phyloP scores from a whole-genome alignment of 2,797 vertebrate species.

The Enteromius unitaeniatus region DNA sequence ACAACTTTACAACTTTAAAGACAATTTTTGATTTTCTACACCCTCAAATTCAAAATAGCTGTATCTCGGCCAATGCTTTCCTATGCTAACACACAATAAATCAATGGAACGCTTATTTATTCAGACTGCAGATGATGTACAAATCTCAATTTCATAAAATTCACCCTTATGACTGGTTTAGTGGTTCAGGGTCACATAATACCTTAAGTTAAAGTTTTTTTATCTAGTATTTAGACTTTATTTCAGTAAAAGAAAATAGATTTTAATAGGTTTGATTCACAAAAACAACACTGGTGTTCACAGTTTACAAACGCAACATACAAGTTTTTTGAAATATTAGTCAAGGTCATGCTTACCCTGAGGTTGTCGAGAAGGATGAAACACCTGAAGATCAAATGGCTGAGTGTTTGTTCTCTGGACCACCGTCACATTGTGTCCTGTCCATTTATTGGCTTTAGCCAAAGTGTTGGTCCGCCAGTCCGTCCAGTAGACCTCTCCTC shows the following conservation, averaged over 20 bases:
- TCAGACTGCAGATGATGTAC: background rate
- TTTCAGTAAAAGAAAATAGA: background rate
- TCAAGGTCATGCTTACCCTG: constrained; percentile 78
- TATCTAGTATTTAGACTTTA: background rate
- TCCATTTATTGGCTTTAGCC: constrained; percentile 99
- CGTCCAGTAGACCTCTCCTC: constrained; percentile 97
- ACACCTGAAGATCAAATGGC: constrained; percentile 97
- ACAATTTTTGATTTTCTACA: background rate
- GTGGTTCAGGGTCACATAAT: too few species aligned
- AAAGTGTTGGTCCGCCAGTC: constrained; percentile 98
- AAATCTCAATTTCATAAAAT: background rate
- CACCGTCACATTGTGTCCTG: constrained; percentile 93
- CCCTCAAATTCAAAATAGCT: background rate
- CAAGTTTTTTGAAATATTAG: background rate
- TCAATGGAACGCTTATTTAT: background rate
- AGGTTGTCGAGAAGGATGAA: constrained; percentile 95
- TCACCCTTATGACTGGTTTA: background rate
- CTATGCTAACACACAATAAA: background rate
- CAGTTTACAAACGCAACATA: background rate
- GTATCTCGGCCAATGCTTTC: background rate
- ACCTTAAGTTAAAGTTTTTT: background rate
- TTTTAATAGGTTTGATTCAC: background rate
- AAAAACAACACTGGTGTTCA: background rate
- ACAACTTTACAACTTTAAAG: background rate
- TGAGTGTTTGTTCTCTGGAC: constrained; percentile 98